These are phyloP conservation scores for Merodon equestris DNA, from an alignment of 2,888 invertebrate genomes.

Conservation along the genomic window DNA sequence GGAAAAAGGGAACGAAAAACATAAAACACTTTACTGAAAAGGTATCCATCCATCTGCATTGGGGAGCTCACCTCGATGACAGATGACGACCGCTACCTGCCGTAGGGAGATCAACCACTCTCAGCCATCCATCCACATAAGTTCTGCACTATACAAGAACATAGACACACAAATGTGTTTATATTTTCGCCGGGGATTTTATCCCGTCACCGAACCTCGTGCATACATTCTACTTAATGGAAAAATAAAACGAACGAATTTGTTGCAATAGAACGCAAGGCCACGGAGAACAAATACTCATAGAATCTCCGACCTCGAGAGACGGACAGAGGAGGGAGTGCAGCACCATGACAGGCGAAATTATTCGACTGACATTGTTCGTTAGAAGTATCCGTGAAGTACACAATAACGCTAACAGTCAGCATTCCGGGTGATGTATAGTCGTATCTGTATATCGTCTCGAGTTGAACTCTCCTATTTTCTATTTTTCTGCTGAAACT, in stretches of 20 bases:
- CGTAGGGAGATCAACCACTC: neutral
- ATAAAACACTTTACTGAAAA: neutral
- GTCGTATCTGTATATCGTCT: neutral
- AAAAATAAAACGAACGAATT: constrained; percentile 5
- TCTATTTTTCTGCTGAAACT: too few relatives aligned
- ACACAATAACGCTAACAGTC: neutral
- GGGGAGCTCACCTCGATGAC: neutral
- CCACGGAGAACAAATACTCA: too few relatives aligned
- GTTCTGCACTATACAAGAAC: too few relatives aligned
- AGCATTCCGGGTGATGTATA: neutral
- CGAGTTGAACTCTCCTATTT: too few relatives aligned
- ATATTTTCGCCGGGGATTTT: too few relatives aligned
- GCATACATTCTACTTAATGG: constrained; percentile 11
- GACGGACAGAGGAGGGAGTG: too few relatives aligned
- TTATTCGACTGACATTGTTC: constrained; percentile 16
- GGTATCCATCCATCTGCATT: too few relatives aligned
- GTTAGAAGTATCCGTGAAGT: constrained; percentile 4
- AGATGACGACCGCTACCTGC: neutral
- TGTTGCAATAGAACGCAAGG: too few relatives aligned
- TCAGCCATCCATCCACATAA: neutral
- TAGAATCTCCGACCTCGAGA: too few relatives aligned
- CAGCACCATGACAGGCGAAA: constrained; percentile 15
- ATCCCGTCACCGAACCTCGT: neutral
- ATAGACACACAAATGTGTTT: too few relatives aligned
- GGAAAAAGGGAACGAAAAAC: neutral